Base-by-base conservation (phyloP, 2,888 invertebrate species). In the Camptogramma bilineatum region DNA sequence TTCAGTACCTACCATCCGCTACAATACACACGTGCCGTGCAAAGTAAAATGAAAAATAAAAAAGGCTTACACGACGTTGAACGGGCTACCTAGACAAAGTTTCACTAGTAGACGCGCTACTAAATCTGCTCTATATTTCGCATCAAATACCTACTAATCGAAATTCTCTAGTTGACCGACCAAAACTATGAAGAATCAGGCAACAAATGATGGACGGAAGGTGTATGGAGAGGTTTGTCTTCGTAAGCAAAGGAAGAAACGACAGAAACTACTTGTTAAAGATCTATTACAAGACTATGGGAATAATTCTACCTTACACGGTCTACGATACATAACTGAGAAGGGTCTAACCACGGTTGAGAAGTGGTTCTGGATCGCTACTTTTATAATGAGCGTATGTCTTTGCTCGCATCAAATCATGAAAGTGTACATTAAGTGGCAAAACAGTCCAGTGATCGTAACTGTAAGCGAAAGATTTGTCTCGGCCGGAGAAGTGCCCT, bases 371-470 rank as follows among this genome's bases (percentile, higher is more conserved):
- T 85, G 85, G 85, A 34, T 80, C 0, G 3, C 76, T 1, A 81
- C 79, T 0, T 83, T 86, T 47, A 3, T 75, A 13, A 55, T 65
- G 1, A 86, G 86, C 60, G 54, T 81, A 0, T 53, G 24, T 0
- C 16, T 82, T 5, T 84, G 85, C 19, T 64, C 74, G n/a, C 75
- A 59, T 17, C 71, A 77, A 4, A 86, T 85, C 9, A 65, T 68
- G 10, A 76, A 80, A 13, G 82, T 83, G 0, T 86, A 78, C 75
- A 18, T 68, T 4, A 86, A 86, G 51, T 86, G 86, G 86, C 63
- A 69, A 51, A 74, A 65, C 1, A 84, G 80, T 28, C 86, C 86
- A 0, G 84, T 86, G 9, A 84, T 86, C 10, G 86, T 86, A 3
- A 79, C 79, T 0, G 78, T 86, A n/a, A 81, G 71, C 52, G 86